Conservation (phyloP, 2,113 vertebrate genomes). For the Podarcis muralis region DNA sequence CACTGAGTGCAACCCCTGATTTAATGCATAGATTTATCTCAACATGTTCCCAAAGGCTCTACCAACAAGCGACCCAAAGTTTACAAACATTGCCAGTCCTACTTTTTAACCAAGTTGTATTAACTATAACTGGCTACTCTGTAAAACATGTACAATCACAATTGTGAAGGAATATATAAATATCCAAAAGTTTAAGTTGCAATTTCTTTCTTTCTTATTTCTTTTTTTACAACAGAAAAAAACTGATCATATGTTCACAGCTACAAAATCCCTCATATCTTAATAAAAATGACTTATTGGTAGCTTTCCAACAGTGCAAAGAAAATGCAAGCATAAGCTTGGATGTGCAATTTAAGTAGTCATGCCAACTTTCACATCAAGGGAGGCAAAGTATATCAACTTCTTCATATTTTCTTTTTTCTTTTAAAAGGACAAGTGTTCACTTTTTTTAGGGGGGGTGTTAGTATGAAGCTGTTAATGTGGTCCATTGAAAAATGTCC, state of each 20-base stretch:
- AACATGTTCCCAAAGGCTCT: rapidly evolving
- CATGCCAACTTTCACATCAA: conserved; percentile 39
- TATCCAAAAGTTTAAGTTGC: neutral
- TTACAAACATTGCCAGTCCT: neutral
- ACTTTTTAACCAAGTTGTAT: neutral
- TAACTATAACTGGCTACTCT: neutral
- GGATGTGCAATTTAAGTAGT: neutral
- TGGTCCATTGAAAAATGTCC: conserved; percentile 29
- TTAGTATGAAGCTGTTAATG: conserved; percentile 19
- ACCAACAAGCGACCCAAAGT: neutral
- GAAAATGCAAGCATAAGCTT: conserved; percentile 32
- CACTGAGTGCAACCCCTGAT: too few relatives aligned
- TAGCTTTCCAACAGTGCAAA: conserved; percentile 44
- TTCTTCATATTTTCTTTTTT: neutral
- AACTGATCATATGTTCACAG: neutral
- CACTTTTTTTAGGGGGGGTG: neutral
- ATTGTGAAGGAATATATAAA: neutral
- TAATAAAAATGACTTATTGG: conserved; percentile 12
- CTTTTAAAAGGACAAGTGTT: neutral
- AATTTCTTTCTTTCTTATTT: neutral
- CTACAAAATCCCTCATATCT: neutral
- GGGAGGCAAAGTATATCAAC: conserved; percentile 10
- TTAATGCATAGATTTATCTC: neutral
- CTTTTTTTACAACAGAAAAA: neutral
- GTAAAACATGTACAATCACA: neutral